Base-by-base conservation (phyloP, 2,888 invertebrate genomes). In the Agriopis marginaria region DNA sequence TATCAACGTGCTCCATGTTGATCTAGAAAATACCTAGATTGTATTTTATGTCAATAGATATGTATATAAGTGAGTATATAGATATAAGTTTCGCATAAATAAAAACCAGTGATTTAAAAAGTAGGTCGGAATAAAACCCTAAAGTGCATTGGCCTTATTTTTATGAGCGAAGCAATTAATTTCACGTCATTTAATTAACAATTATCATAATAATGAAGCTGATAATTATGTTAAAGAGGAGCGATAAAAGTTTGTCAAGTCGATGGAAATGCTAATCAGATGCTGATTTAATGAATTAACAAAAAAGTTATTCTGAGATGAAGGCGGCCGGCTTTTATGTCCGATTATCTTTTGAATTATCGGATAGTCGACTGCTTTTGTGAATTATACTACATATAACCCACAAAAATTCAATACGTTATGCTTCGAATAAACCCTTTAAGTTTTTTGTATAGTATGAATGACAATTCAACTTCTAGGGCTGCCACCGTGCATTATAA, bases 181-280 rank as follows among this genome's bases (percentile, higher is more conserved):
- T 72, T 66, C 65, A 10, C n/a, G 40, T 63, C 66, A 70, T 70
- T 70, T 62, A 65, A 68, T 70, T 59, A 71, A 73, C 62, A 79
- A 79, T 83, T 79, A 77, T 67, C 83, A 82, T 83, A 77, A 74
- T 81, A 82, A 83, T 77, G 77, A 77, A 77, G 75, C 70, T 70
- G 70, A 70, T 66, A 70, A 70, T 70, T 70, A 70, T 70, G 66
- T 70, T 69, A 66, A 69, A 59, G 32, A 66, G 70, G 47, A 53
- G 23, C 66, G 59, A 70, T 70, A 66, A 70, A 69, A 70, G 70
- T 66, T 66, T 59, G 70, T 70, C 62, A 70, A 70, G 70, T 54
- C 59, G 53, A 70, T 62, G 60, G 63, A 70, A 70, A 70, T 70
- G 70, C 62, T 66, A 70, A 70, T 62, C 66, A 63, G 70, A 66